Evolutionary conservation across 2,888 invertebrate genomes (phyloP), one percentile per base, ranked within the genome.

Genomic region (Sericinus montela): DNA sequence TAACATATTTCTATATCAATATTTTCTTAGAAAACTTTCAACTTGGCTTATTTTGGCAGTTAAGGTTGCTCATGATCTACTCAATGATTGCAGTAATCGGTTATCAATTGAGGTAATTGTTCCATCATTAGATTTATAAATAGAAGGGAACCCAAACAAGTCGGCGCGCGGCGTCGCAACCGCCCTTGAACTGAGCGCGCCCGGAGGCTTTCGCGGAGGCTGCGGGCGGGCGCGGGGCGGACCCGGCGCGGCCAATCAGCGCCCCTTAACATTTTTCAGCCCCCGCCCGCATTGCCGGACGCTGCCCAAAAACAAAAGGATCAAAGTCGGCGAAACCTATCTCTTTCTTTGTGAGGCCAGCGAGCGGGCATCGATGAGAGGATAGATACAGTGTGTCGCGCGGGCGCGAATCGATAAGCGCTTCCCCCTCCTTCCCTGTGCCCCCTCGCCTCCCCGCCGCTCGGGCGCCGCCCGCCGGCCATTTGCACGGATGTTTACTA

Each of bases 281-380:
- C 85, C 85, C 86, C 86, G 82, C 86, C 87, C 84, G 84, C 77
- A 73, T 74, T 80, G 81, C 87, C 84, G 87, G 88, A 87, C 88
- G 84, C 86, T 88, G 86, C 88, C 88, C 88, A 87, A 87, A 88
- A 88, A 88, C 88, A 88, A 88, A 87, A 87, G 88, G 87, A 86
- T 87, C 88, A 87, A 86, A 87, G 85, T 85, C 86, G 80, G 81
- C 84, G 87, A 86, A 87, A 87, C 86, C 88, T 86, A 88, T 88
- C 88, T 88, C 87, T 88, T 87, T 88, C 87, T 87, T 86, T 88
- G 87, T 88, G 86, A 73, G 83, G 85, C 82, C 76, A 69, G 80
- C 80, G 70, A 82, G 69, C 84, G 85, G 80, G 84, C 83, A 78
- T 85, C 87, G 87, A 87, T 83, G 87, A 87, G 87, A 87, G 83